Percentiles rank a stretch among this genome's conserved stretches.
These are phyloP conservation scores for Lymantria monacha DNA, from an alignment of 2,888 invertebrate species.

Conservation along the genomic window DNA sequence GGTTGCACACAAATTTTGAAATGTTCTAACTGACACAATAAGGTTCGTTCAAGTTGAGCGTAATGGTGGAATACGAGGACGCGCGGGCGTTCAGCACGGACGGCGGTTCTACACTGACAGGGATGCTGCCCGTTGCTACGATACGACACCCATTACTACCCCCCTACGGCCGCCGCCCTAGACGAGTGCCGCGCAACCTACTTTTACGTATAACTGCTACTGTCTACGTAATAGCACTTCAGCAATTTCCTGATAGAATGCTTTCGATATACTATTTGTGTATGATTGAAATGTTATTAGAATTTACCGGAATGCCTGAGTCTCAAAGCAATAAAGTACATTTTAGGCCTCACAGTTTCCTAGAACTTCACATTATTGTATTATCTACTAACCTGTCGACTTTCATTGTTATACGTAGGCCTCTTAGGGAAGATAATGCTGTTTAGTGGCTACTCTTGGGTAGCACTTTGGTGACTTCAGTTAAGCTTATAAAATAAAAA, in stretches of 20 bases:
- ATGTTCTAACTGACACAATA: conserved; percentile 20
- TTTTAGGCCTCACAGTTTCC: no score
- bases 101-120: conserved; percentile 66
- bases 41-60: conserved; percentile 33
- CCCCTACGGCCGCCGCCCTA: conserved; percentile 71
- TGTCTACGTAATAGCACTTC: conserved; percentile 76
- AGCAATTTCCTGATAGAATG: conserved; percentile 76
- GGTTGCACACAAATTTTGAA: conserved; percentile 36
- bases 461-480: no score
- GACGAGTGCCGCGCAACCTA: conserved; percentile 71
- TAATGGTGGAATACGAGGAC: conserved; percentile 15
- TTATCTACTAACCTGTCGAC: conserved; percentile 4
- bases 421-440: no score
- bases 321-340: conserved; percentile 3
- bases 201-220: conserved; percentile 71
- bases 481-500: no score
- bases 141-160: conserved; percentile 68
- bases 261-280: conserved; percentile 57
- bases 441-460: no score
- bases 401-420: no score
- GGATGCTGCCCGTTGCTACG: conserved; percentile 80
- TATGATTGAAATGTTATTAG: conserved; percentile 38
- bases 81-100: conserved; percentile 56
- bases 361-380: no score
- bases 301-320: conserved; percentile 14